Evolutionary conservation across 2,888 invertebrate genomes (phyloP), one percentile per base, ranked within the genome.

Genomic region (Sinopyrophorus schimmeli): DNA sequence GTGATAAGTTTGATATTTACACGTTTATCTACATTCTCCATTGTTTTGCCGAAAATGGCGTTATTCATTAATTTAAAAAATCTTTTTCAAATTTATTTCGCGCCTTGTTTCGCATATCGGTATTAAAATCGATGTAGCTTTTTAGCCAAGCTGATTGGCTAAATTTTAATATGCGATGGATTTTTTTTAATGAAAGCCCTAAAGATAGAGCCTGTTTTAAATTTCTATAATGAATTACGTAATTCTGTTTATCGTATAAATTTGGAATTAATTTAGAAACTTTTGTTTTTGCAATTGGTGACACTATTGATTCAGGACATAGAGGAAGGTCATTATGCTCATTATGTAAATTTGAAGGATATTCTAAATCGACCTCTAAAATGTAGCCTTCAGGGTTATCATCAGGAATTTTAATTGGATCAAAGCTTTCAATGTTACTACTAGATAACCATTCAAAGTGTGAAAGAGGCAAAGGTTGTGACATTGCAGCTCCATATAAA

Each of bases 21-120:
- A 52, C 63, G 59, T 31, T 70, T 71, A 35, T 69, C 49, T n/a
- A 69, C 64, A 59, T 73, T 71, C 57, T 70, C 70, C 64, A 72
- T 71, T 1, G 65, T 68, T 59, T 73, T 74, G 5, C 61, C 63
- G 42, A 57, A 66, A 16, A 61, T 42, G 2, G 56, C 44, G 12
- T 60, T 56, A 38, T 53, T 55, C 27, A 53, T 37, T 18, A 55
- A 21, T 51, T 44, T 49, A 40, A 14, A 58, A 53, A 30, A 31
- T 53, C 43, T 20, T 38, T 47, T 20, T 44, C 43, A 28, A 52
- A 52, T n/a, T 43, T 20, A 12, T 31, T 41, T 32, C 5, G 42
- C 5, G 18, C 39, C 31, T 46, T 30, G 27, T 53, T 61, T 41
- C 63, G 48, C 23, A 31, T 27, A 14, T 10, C n/a, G 21, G 52